phyloP scores from a whole-genome alignment of 92 coral and sea anemone genomes.

The Umimayanthus chanpuru region DNA sequence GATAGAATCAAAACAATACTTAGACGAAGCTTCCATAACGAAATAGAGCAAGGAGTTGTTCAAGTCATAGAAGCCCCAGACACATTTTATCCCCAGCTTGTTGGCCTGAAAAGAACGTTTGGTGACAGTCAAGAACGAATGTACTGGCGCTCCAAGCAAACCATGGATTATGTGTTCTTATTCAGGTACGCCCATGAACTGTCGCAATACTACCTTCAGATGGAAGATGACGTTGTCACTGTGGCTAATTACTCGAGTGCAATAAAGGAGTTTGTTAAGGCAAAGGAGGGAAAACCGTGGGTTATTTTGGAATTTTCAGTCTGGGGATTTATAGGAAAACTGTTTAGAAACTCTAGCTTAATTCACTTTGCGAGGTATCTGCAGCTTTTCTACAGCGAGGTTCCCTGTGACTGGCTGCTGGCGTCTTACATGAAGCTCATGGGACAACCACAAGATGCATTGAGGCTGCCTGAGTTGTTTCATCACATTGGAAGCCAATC shows the following conservation, averaged over 20 bases:
- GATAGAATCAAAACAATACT: conserved; percentile 15
- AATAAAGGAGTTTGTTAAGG: conserved; percentile 65
- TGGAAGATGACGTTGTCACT: conserved; percentile 91
- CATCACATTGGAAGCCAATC: conserved; percentile 31
- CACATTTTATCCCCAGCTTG: conserved; percentile 75
- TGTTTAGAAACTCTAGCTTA: conserved; percentile 65
- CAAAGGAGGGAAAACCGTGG: conserved; percentile 54
- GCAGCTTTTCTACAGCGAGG: conserved; percentile 70
- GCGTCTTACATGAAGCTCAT: neutral
- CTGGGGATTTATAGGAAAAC: conserved; percentile 92
- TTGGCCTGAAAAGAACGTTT: conserved; percentile 61
- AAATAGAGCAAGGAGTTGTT: conserved; percentile 68
- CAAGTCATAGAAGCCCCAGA: conserved; percentile 86
- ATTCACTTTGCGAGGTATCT: conserved; percentile 61
- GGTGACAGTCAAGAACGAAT: conserved; percentile 71
- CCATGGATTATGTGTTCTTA: conserved; percentile 83
- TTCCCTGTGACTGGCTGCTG: conserved; percentile 27
- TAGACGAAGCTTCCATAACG: conserved; percentile 44
- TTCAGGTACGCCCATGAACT: conserved; percentile 76
- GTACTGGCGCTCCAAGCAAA: conserved; percentile 95
- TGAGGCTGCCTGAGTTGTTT: conserved; percentile 30
- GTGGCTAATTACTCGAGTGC: conserved; percentile 56
- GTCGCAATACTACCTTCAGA: conserved; percentile 84
- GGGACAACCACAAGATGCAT: neutral
- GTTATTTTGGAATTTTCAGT: conserved; percentile 50